Percentiles rank a stretch among this genome's conserved stretches.
Conservation (phyloP, 2,888 invertebrate species). For the Dicranocentrus wangi region DNA sequence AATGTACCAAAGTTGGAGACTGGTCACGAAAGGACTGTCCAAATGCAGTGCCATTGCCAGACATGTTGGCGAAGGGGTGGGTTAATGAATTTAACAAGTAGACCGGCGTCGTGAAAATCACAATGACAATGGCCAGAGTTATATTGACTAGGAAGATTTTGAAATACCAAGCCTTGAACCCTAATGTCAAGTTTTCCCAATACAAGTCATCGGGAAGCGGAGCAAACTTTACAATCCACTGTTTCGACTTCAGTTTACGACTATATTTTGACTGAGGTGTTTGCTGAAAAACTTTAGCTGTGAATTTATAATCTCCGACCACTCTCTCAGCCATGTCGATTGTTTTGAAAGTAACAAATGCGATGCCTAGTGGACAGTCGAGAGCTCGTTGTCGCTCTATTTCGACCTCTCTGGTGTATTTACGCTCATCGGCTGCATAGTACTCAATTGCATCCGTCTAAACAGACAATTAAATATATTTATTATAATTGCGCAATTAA, state of each 20-base stretch:
- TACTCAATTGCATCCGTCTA: conserved; percentile 88
- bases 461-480: no score
- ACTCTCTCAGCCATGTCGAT: conserved; percentile 75
- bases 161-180: conserved; percentile 88
- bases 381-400: conserved; percentile 85
- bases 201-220: conserved; percentile 94
- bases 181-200: conserved; percentile 93
- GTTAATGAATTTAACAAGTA: conserved; percentile 81
- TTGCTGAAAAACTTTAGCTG: conserved; percentile 75
- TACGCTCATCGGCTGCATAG: conserved; percentile 86
- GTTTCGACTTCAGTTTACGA: conserved; percentile 78
- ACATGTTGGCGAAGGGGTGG: no score
- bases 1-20: neutral
- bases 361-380: conserved; percentile 89
- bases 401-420: conserved; percentile 84
- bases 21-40: no score
- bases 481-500: no score
- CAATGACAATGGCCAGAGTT: conserved; percentile 85
- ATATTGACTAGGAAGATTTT: conserved; percentile 88
- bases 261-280: conserved; percentile 77
- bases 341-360: conserved; percentile 86
- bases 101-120: conserved; percentile 94
- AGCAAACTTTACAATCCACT: conserved; percentile 90
- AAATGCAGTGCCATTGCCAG: no score
- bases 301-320: conserved; percentile 74